phyloP scores from a whole-genome alignment of 2,888 invertebrate species.

The Eristalinus sepulchralis region DNA sequence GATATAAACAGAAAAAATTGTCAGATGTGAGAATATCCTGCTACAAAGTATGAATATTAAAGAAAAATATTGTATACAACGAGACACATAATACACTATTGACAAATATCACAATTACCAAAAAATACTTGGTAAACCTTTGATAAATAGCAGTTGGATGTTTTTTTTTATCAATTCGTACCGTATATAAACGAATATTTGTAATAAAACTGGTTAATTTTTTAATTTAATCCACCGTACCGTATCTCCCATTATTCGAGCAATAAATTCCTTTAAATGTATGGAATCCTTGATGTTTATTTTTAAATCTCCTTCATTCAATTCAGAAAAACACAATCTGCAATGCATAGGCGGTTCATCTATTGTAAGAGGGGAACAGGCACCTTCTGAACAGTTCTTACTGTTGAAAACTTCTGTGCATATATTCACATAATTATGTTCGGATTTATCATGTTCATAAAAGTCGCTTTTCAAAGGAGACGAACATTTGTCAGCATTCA shows the following conservation, averaged over 20 bases:
- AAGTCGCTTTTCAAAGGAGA: not conserved
- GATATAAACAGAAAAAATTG: no score
- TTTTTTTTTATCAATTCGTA: no score
- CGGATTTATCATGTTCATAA: not conserved
- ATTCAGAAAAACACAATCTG: conserved; percentile 37
- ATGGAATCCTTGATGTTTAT: not conserved
- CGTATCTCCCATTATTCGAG: conserved; percentile 42
- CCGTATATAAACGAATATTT: no score
- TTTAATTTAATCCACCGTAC: conserved; percentile 22
- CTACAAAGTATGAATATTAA: no score
- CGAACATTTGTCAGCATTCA: not conserved
- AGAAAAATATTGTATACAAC: no score
- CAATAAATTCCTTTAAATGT: conserved; percentile 40
- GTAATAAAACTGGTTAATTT: no score
- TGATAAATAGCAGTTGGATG: no score
- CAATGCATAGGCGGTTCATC: not conserved
- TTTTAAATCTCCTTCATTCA: not conserved
- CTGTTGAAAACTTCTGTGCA: not conserved
- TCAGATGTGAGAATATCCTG: no score
- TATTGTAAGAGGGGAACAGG: no score
- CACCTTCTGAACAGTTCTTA: not conserved
- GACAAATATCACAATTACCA: no score
- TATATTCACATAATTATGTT: not conserved
- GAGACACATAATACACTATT: no score
- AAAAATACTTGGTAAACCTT: no score